Evolutionary conservation across 2,888 invertebrate species (phyloP), one percentile per base, ranked within the genome.

Genomic region (Drosophila affinis): DNA sequence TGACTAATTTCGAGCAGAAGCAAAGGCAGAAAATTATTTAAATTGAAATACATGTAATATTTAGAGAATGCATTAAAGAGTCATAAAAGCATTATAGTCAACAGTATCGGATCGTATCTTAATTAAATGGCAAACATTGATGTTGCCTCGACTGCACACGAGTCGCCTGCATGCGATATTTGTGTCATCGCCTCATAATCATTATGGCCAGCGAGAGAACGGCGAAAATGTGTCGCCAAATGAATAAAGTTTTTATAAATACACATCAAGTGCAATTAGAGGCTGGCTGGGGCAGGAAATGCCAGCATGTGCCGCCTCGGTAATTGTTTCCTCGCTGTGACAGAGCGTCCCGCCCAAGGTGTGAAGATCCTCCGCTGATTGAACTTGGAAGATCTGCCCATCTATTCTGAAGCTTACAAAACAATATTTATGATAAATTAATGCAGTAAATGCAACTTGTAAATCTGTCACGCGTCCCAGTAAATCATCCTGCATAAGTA

Each of bases 391-490:
- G 39, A 39, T 14, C 39, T 6, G 4, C 3, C 27, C 4, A 55
- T 51, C n/a, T 21, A 49, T 44, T 44, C 6, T 14, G 12, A 46
- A 9, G 60, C 54, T 21, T 39, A 34, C 14, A 46, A 51, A 73
- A 55, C 62, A 58, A 60, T 81, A 76, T 78, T 80, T 87, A 87
- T 90, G 89, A 90, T 89, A 82, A 90, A 90, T 90, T 81, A 83
- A 77, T 87, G 85, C 83, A 75, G 82, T 83, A 82, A 87, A 79
- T 82, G 77, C 89, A 79, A 88, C 90, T 89, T 89, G 90, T 90
- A 91, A 91, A 91, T 90, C 88, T 90, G 90, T 90, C 90, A 90
- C 88, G 90, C 89, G 89, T 84, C 83, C 60, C 87, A 87, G 81
- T 91, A 90, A 90, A 90, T 90, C 90, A 91, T 90, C 76, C 64